phyloP scores from a whole-genome alignment of 2,888 invertebrate species.

The Norana najaformis region DNA sequence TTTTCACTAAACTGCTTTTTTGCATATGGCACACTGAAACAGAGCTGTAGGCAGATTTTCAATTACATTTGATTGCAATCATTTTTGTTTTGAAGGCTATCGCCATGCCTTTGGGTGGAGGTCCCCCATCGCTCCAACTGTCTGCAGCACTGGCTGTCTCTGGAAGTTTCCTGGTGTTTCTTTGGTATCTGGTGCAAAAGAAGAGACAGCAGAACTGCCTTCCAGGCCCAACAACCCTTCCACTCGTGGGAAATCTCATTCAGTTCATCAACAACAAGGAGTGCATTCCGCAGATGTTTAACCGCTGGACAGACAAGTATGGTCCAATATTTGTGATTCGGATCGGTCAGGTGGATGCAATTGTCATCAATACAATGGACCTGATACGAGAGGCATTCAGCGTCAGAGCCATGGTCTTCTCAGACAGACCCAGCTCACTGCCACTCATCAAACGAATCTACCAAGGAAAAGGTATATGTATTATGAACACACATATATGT shows the following conservation, averaged over 20 bases:
- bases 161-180: not conserved
- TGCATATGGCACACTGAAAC: not conserved
- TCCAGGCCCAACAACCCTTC: constrained; percentile 8
- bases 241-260: not conserved
- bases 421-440: constrained; percentile 21
- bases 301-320: not conserved
- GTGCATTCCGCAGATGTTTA: constrained; percentile 21
- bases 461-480: constrained; percentile 16
- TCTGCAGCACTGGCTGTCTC: not conserved
- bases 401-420: constrained; percentile 19
- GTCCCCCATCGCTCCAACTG: constrained; percentile 7
- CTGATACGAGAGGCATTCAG: constrained; percentile 19
- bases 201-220: not conserved
- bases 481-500: not conserved
- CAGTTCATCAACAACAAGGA: constrained; percentile 23
- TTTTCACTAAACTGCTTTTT: too few relatives aligned
- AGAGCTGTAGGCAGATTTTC: not conserved
- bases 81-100: constrained; percentile 13
- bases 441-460: constrained; percentile 9
- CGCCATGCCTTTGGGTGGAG: constrained; percentile 3
- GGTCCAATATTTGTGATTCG: constrained; percentile 23
- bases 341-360: constrained; percentile 15
- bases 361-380: constrained; percentile 23
- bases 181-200: not conserved
- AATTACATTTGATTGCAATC: not conserved